Percentiles rank a stretch among this genome's conserved stretches.
Conservation (phyloP, 2,888 invertebrate genomes). For the Leucophenga montana region DNA sequence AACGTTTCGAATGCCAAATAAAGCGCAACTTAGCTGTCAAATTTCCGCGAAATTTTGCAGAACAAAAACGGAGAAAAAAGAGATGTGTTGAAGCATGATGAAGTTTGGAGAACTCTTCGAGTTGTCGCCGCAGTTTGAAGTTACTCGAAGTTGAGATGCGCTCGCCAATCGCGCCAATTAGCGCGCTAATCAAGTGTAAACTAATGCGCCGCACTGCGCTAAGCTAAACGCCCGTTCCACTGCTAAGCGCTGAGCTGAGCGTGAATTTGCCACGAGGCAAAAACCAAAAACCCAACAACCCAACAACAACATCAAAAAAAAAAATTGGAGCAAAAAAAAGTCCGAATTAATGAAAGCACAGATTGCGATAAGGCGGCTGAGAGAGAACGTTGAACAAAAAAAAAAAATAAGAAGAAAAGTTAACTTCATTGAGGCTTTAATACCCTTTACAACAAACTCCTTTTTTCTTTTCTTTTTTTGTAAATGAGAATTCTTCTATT, state of each 20-base stretch:
- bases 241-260: constrained; percentile 62
- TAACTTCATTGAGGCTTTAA: too few species aligned
- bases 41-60: constrained; percentile 57
- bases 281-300: constrained; percentile 33
- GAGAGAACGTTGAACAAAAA: too few species aligned
- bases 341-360: too few species aligned
- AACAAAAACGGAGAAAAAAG: constrained; percentile 9
- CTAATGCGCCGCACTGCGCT: constrained; percentile 54
- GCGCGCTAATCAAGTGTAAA: constrained; percentile 66
- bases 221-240: constrained; percentile 53
- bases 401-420: too few species aligned
- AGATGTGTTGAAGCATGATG: neutral
- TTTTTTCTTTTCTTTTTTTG: too few species aligned
- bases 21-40: constrained; percentile 1
- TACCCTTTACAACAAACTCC: too few species aligned
- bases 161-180: constrained; percentile 53
- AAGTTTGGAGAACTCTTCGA: neutral
- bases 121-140: neutral
- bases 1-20: too few species aligned
- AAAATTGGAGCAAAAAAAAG: neutral
- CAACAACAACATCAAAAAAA: constrained; percentile 34
- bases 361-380: too few species aligned
- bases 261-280: constrained; percentile 70
- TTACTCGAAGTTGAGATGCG: neutral
- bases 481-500: too few species aligned